Conservation (phyloP, 2,797 vertebrate genomes). For the Pantherophis alleghaniensis region DNA sequence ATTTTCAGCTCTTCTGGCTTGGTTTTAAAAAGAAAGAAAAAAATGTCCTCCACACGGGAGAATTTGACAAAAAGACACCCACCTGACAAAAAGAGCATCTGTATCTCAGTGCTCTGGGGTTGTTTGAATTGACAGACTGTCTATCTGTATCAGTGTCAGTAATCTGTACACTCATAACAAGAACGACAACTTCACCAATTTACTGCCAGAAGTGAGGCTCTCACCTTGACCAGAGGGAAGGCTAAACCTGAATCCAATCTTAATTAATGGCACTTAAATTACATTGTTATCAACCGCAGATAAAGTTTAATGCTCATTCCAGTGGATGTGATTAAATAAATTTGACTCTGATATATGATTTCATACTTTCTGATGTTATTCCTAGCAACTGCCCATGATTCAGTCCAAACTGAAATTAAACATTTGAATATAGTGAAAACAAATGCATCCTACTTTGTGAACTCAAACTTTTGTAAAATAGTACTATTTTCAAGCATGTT, state of each 20-base stretch:
- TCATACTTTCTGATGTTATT: neutral
- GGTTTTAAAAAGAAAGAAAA: neutral
- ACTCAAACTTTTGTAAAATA: neutral
- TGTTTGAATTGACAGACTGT: neutral
- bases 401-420: neutral
- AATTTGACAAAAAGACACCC: no score
- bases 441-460: neutral
- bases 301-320: neutral
- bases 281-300: neutral
- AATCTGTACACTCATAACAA: neutral
- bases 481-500: neutral
- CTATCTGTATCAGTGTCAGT: neutral
- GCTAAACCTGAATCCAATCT: neutral
- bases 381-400: neutral
- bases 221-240: neutral
- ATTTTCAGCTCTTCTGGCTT: neutral
- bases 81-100: neutral
- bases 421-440: neutral
- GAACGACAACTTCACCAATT: neutral
- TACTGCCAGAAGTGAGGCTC: neutral
- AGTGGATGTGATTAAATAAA: neutral
- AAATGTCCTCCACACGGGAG: neutral
- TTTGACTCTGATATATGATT: neutral
- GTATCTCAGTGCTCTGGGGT: neutral
- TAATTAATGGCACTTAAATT: neutral